phyloP scores from a whole-genome alignment of 2,113 vertebrate species.

The Lethenteron reissneri region DNA sequence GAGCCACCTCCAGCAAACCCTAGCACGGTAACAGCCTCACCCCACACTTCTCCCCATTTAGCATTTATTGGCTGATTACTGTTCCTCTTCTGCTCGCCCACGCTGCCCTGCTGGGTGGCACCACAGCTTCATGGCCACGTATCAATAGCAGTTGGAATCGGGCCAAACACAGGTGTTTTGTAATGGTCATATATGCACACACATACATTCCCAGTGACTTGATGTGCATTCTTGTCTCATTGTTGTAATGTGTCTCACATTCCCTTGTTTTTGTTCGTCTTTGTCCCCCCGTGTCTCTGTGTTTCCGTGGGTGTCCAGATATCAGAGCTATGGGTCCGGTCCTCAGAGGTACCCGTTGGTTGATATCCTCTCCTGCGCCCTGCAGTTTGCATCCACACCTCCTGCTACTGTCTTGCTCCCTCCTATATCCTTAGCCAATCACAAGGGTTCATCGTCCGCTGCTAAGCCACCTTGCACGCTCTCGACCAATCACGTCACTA shows the following conservation, averaged over 20 bases:
- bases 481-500: too few species aligned
- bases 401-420: constrained; percentile 17
- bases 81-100: background rate
- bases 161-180: too few species aligned
- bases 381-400: constrained; percentile 60
- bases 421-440: constrained; percentile 2
- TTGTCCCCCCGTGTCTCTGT: background rate
- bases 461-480: too few species aligned
- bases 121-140: too few species aligned
- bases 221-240: too few species aligned
- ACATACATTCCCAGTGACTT: too few species aligned
- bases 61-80: background rate
- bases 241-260: background rate
- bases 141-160: too few species aligned
- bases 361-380: constrained; percentile 71
- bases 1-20: constrained; percentile 43
- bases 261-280: background rate
- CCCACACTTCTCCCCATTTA: background rate
- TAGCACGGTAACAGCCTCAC: constrained; percentile 38
- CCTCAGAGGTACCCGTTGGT: constrained; percentile 49
- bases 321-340: constrained; percentile 65
- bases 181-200: too few species aligned
- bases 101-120: too few species aligned
- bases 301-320: constrained; percentile 27
- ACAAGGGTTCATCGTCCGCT: too few species aligned